Evolutionary conservation across 2,888 invertebrate species (phyloP).

Genomic region (Brachypalpus laphriformis): DNA sequence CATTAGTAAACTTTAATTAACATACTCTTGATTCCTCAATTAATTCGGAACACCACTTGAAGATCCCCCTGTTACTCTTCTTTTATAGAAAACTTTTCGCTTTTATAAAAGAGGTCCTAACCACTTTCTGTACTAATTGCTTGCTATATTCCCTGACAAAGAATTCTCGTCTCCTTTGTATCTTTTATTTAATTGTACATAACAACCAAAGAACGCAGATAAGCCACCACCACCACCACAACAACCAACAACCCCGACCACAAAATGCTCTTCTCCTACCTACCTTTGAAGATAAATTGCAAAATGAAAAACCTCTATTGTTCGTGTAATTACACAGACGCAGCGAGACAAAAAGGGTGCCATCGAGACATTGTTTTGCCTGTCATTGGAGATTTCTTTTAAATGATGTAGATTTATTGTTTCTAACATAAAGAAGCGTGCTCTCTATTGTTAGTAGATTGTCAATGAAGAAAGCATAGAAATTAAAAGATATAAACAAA

Average conservation of each 20-base stretch:
- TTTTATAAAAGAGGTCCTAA: neutral
- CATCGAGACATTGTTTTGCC: neutral
- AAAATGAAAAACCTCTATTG: neutral
- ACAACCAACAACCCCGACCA: neutral
- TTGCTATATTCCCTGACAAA: neutral
- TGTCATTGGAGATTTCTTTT: neutral
- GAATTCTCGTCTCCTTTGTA: slow-evolving; percentile 1
- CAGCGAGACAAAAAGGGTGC: neutral
- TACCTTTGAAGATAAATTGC: slow-evolving; percentile 11
- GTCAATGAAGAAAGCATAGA: neutral
- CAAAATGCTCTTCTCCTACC: neutral
- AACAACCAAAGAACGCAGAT: neutral
- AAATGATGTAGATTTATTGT: neutral
- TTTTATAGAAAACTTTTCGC: neutral
- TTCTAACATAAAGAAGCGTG: neutral
- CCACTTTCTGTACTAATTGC: slow-evolving; percentile 33
- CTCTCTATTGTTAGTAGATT: neutral
- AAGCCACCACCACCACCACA: neutral
- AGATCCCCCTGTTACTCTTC: neutral
- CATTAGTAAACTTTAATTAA: slow-evolving; percentile 33
- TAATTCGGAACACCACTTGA: slow-evolving; percentile 27
- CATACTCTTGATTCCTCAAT: slow-evolving; percentile 45
- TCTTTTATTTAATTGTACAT: slow-evolving; percentile 17
- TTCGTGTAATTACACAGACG: neutral
- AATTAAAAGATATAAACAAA: neutral